Evolutionary conservation across 2,113 vertebrate genomes (phyloP).

Genomic region (Monopterus albus): DNA sequence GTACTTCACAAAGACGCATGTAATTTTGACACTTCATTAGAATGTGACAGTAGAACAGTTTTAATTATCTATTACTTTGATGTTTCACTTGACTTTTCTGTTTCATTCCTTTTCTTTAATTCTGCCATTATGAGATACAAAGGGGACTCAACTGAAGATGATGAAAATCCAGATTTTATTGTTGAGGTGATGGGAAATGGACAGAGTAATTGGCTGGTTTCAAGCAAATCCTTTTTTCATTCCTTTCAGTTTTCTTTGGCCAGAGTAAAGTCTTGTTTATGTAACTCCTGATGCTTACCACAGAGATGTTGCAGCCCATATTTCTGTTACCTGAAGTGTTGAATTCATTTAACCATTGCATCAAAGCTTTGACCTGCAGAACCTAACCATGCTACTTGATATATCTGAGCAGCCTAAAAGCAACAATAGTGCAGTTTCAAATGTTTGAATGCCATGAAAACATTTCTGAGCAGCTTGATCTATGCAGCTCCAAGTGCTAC

Average conservation of each 20-base stretch:
- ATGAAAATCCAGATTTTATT: not conserved
- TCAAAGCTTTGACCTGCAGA: conserved; percentile 46
- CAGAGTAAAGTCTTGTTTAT: too few relatives aligned
- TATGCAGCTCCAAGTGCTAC: conserved; percentile 19
- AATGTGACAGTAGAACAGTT: not conserved
- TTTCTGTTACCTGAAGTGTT: conserved; percentile 9
- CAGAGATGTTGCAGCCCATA: not conserved
- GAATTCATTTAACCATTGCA: conserved; percentile 18
- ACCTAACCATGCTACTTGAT: conserved; percentile 38
- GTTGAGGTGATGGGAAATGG: conserved; percentile 1
- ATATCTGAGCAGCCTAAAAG: conserved; percentile 12
- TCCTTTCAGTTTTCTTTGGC: not conserved
- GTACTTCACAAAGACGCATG: conserved; percentile 12
- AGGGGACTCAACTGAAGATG: not conserved
- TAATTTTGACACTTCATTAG: not conserved
- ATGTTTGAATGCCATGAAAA: conserved; percentile 38
- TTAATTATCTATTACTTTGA: conserved; percentile 32
- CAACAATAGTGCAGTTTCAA: conserved; percentile 8
- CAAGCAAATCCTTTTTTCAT: not conserved
- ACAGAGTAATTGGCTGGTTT: not conserved
- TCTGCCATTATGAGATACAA: too few relatives aligned
- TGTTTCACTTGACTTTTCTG: conserved; percentile 11
- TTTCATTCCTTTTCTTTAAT: too few relatives aligned
- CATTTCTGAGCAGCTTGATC: conserved; percentile 35
- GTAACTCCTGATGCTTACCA: not conserved